Conservation (phyloP, 1,140 invertebrate species). For the Hesperophylax magnus region DNA sequence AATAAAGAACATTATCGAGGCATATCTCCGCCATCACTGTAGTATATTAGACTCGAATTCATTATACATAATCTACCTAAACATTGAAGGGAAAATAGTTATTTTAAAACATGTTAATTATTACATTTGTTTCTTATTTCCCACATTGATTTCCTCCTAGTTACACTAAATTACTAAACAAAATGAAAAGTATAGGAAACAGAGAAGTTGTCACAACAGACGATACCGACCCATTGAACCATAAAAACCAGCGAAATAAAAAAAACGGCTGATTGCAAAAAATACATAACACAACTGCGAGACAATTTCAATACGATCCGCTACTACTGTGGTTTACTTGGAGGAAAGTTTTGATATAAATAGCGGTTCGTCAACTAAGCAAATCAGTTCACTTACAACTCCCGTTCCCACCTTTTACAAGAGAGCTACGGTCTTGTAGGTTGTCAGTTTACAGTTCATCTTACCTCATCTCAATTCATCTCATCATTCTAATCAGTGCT, state of each 20-base stretch:
- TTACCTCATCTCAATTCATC: too few relatives aligned
- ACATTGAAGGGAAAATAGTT: too few relatives aligned
- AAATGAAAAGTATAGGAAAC: constrained; percentile 57
- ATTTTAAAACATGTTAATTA: too few relatives aligned
- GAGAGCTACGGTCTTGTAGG: constrained; percentile 47
- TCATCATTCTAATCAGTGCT: too few relatives aligned
- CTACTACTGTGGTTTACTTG: constrained; percentile 46
- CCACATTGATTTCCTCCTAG: constrained; percentile 9
- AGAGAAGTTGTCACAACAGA: constrained; percentile 47
- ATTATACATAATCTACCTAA: too few relatives aligned
- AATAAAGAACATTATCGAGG: too few relatives aligned
- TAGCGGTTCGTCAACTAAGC: constrained; percentile 50
- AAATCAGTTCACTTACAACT: constrained; percentile 53
- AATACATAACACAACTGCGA: constrained; percentile 39
- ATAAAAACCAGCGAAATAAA: constrained; percentile 50
- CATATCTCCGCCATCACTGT: too few relatives aligned
- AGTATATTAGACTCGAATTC: too few relatives aligned
- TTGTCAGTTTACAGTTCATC: neutral
- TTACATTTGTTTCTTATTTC: too few relatives aligned
- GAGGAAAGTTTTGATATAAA: constrained; percentile 57
- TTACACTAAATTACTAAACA: constrained; percentile 44
- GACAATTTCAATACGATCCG: constrained; percentile 54
- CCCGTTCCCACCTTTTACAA: constrained; percentile 44
- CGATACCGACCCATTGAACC: constrained; percentile 49
- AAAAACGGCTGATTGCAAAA: constrained; percentile 50